A percentile compares a stretch with the other conserved stretches of the same genome.
Conservation (phyloP, 1,140 invertebrate genomes). For the Ptiloglossa arizonensis region DNA sequence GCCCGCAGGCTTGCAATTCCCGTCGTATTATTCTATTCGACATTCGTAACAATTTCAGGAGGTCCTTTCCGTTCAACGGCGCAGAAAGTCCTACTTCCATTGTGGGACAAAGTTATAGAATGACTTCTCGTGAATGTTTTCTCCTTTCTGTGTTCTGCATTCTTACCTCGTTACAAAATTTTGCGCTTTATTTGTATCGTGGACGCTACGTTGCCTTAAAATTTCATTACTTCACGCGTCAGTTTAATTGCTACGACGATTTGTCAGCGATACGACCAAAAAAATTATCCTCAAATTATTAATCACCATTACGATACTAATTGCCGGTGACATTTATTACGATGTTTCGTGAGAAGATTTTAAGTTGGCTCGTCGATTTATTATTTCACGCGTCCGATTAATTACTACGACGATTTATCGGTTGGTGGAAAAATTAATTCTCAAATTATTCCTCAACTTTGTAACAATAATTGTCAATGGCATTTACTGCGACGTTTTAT, state of each 20-base stretch:
- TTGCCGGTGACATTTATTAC: no score
- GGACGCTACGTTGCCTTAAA: background rate
- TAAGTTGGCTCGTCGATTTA: no score
- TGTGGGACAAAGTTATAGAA: slow-evolving; percentile 41
- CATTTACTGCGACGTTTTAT: no score
- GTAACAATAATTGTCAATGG: no score
- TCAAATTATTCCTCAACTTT: no score
- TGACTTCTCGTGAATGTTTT: slow-evolving; percentile 42
- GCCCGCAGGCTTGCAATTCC: slow-evolving; percentile 1
- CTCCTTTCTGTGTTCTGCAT: slow-evolving; percentile 12
- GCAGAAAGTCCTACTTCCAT: slow-evolving; percentile 46
- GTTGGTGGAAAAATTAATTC: no score
- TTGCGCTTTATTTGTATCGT: background rate
- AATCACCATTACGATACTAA: no score
- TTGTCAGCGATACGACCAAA: no score
- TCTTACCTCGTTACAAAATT: slow-evolving; percentile 39
- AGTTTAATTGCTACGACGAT: background rate
- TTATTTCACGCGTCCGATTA: no score
- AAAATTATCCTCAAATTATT: no score
- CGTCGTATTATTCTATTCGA: slow-evolving; percentile 39
- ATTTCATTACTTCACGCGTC: background rate
- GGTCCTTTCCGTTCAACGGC: slow-evolving; percentile 42
- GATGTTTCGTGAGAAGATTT: no score
- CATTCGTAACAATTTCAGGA: slow-evolving; percentile 44
- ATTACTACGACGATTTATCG: no score